phyloP scores from a whole-genome alignment of 2,113 vertebrate species.

The Peromyscus californicus region DNA sequence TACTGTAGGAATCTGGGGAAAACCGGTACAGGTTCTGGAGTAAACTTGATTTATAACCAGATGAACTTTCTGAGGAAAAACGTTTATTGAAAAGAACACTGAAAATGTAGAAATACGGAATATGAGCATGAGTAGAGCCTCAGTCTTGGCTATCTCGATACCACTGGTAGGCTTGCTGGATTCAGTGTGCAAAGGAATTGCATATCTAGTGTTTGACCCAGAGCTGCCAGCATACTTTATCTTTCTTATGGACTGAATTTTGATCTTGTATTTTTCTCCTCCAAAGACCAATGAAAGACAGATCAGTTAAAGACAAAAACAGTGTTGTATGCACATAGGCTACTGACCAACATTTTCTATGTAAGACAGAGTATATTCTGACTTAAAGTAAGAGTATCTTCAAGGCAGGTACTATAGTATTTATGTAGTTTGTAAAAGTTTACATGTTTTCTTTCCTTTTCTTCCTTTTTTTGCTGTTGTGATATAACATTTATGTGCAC shows the following conservation, averaged over 20 bases:
- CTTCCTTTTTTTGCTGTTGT: constrained; percentile 64
- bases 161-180: background rate
- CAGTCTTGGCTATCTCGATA: background rate
- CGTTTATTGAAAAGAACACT: background rate
- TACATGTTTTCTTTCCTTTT: constrained; percentile 47
- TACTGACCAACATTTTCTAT: constrained; percentile 59
- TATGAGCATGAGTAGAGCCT: background rate
- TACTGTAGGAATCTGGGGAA: constrained; percentile 61
- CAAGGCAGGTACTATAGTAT: constrained; percentile 73
- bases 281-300: constrained; percentile 54
- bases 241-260: constrained; percentile 52
- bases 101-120: constrained; percentile 27
- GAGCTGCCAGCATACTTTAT: background rate
- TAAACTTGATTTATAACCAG: constrained; percentile 38
- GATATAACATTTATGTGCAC: constrained; percentile 83
- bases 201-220: constrained; percentile 33
- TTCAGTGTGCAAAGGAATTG: background rate
- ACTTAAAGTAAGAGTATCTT: constrained; percentile 72
- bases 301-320: constrained; percentile 43
- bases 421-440: constrained; percentile 82
- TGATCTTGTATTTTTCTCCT: constrained; percentile 47
- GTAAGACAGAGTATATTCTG: constrained; percentile 59
- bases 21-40: background rate
- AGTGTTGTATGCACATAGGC: background rate
- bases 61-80: constrained; percentile 45